A percentile compares a stretch with the other conserved stretches of the same genome.
Evolutionary conservation across 2,113 vertebrate species (phyloP).

Genomic region (Bufo bufo): DNA sequence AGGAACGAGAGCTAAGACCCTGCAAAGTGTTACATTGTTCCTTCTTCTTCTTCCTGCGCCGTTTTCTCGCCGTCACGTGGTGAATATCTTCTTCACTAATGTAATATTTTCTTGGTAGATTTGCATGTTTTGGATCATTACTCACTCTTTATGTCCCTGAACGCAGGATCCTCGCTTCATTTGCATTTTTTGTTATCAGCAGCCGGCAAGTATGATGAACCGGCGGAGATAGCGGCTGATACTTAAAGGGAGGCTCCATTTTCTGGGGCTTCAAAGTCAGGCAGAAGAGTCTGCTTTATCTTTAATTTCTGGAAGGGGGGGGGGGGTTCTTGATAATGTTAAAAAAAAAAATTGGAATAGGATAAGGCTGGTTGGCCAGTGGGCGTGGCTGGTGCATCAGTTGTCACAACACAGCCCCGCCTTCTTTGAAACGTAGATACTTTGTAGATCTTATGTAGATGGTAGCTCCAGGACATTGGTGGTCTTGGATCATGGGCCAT

Average conservation of each 20-base stretch:
- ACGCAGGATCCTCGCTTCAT: constrained; percentile 20
- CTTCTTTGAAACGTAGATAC: neutral
- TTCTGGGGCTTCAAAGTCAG: neutral
- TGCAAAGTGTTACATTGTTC: neutral
- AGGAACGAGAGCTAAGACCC: neutral
- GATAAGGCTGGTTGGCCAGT: neutral
- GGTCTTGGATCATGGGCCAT: neutral
- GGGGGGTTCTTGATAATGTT: neutral
- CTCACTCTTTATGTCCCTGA: constrained; percentile 23
- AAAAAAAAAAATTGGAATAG: too few relatives aligned
- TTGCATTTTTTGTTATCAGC: constrained; percentile 28
- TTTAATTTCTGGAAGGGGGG: too few relatives aligned
- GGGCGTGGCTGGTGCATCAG: neutral
- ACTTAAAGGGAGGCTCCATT: constrained; percentile 5
- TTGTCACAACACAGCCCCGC: neutral
- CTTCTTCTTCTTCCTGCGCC: neutral
- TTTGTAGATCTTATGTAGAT: neutral
- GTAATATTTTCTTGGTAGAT: constrained; percentile 48
- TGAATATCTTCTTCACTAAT: constrained; percentile 23
- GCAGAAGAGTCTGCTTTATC: too few relatives aligned
- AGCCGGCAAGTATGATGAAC: neutral
- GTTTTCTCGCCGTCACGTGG: neutral
- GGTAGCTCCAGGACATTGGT: neutral
- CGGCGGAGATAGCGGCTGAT: neutral
- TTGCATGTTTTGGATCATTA: constrained; percentile 50